A percentile compares a stretch with the other conserved stretches of the same genome.
Conservation (phyloP, 2,888 invertebrate species). For the Lathronympha strigana region DNA sequence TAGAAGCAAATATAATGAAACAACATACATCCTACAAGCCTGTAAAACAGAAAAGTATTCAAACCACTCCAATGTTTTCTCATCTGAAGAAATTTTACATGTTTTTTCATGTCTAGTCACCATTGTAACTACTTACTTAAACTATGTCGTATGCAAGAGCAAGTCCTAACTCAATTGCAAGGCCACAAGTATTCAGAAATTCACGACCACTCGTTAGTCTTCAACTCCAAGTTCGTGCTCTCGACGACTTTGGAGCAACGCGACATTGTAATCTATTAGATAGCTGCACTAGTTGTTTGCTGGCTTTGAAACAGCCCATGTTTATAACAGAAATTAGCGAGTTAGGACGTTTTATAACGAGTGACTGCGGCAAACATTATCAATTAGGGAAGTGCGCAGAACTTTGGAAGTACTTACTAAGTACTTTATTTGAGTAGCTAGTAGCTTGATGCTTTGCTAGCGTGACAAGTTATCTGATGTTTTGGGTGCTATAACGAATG, state of each 20-base stretch:
- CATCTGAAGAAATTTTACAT: too few species aligned
- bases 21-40: too few species aligned
- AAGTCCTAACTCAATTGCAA: constrained; percentile 5
- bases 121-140: background rate
- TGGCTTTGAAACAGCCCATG: background rate
- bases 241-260: background rate
- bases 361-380: constrained; percentile 3
- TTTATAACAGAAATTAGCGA: background rate
- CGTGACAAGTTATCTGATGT: background rate
- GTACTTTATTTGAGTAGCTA: constrained; percentile 3
- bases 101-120: background rate
- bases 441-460: background rate
- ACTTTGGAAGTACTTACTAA: constrained; percentile 10
- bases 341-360: background rate
- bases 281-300: background rate
- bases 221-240: constrained; percentile 5
- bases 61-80: too few species aligned
- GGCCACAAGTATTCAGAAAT: constrained; percentile 27
- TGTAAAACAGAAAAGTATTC: too few species aligned
- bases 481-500: background rate
- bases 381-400: background rate
- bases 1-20: too few species aligned
- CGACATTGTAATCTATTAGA: constrained; percentile 21
- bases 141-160: background rate
- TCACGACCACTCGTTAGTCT: constrained; percentile 25